A percentile compares a stretch with the other conserved stretches of the same genome.
phyloP scores from a whole-genome alignment of 53 echinoderm and acorn worm genomes.

The Hippasteria phrygiana region DNA sequence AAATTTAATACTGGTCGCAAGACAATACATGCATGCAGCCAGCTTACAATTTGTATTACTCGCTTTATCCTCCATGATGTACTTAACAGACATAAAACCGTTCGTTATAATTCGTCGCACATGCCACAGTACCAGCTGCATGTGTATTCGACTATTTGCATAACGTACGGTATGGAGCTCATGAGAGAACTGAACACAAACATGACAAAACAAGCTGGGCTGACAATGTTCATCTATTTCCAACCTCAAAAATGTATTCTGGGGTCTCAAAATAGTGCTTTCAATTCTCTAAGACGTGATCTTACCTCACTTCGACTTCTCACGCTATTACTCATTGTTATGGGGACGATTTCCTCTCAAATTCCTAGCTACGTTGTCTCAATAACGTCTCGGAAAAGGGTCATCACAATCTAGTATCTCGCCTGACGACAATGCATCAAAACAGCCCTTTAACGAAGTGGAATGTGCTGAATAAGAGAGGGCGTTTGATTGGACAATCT shows the following conservation, averaged over 20 bases:
- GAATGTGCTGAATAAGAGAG: slow-evolving; percentile 26
- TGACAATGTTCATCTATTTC: not conserved
- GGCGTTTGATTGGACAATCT: slow-evolving; percentile 31
- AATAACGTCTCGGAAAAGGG: not conserved
- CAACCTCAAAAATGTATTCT: not conserved
- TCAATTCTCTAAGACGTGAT: not conserved
- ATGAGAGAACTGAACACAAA: slow-evolving; percentile 36
- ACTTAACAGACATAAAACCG: too few relatives aligned
- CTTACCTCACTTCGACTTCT: slow-evolving; percentile 92
- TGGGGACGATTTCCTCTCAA: not conserved
- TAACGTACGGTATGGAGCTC: too few relatives aligned
- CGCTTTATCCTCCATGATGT: too few relatives aligned
- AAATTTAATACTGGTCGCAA: too few relatives aligned
- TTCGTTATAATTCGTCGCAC: too few relatives aligned
- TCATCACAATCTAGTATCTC: slow-evolving; percentile 23
- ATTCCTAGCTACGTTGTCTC: slow-evolving; percentile 20
- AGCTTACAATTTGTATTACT: too few relatives aligned
- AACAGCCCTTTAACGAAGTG: slow-evolving; percentile 55
- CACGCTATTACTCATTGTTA: slow-evolving; percentile 77
- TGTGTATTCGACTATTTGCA: too few relatives aligned
- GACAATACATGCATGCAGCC: too few relatives aligned
- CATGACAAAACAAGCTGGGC: too few relatives aligned
- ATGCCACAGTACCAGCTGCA: too few relatives aligned
- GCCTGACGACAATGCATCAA: slow-evolving; percentile 44
- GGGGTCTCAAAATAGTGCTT: not conserved